Percentiles rank a stretch among this genome's conserved stretches.
These are phyloP conservation scores for Lemur catta DNA, from an alignment of 2,797 vertebrate species.

Conservation along the genomic window DNA sequence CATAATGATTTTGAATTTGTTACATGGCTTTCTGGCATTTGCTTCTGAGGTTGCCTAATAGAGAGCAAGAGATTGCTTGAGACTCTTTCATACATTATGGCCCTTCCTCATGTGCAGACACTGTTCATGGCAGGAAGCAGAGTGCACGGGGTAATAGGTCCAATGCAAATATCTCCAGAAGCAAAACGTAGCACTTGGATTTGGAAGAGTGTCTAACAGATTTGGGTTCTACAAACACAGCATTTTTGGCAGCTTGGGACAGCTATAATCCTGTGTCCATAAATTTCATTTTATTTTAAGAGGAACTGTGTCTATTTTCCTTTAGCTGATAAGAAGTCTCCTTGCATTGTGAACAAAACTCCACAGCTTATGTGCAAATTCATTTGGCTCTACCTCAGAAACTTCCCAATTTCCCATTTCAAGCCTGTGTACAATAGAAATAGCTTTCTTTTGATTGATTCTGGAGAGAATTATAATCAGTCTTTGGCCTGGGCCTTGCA, in stretches of 20 bases:
- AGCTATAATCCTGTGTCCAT: constrained; percentile 29
- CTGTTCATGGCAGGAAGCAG: background rate
- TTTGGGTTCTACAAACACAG: constrained; percentile 28
- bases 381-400: constrained; percentile 60
- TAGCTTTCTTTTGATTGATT: constrained; percentile 40
- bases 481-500: background rate
- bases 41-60: background rate
- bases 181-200: background rate
- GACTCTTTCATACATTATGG: background rate
- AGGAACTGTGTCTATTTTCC: constrained; percentile 50
- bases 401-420: constrained; percentile 36
- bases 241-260: constrained; percentile 5
- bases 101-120: background rate
- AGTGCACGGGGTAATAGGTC: background rate
- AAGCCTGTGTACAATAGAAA: background rate
- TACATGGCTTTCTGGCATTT: background rate
- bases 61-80: background rate
- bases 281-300: constrained; percentile 58
- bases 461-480: constrained; percentile 14
- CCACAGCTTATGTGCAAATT: constrained; percentile 61
- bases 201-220: constrained; percentile 54
- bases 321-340: constrained; percentile 52
- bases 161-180: background rate
- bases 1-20: background rate
- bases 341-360: constrained; percentile 50